Evolutionary conservation across 1,140 invertebrate species (phyloP), one percentile per base, ranked within the genome.

Genomic region (Pteromalus puparum): DNA sequence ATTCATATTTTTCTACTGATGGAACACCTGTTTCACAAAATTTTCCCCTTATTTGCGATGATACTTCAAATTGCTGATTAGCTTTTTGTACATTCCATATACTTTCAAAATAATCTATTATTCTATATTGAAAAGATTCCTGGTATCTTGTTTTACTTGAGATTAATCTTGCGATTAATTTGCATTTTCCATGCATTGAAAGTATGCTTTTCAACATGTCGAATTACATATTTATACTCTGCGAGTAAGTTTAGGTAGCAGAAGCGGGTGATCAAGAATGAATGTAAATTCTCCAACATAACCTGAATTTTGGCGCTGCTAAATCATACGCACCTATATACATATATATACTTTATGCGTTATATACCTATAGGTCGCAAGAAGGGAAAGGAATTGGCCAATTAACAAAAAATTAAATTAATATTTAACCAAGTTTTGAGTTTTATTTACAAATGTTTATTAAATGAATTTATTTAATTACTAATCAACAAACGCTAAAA

Each of bases 41-140:
- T n/a, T 65, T 24, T 61, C 65, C 26, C 61, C 9, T 53, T 38
- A 79, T 9, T 73, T 79, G 28, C 18, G 28, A 38, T 24, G 75
- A 83, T 38, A 83, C 28, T 73, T 46, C 65, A 72, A 72, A 61
- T 13, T 70, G 26, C 18, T 79, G 75, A 6, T 21, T 46, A 26
- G 0, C 2, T 48, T 79, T 73, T 24, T 76, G 21, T 3, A 10
- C 4, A 10, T 3, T 26, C 0, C 48, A 28, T 42, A 30, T n/a
- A 73, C 80, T 76, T 83, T 86, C 61, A 86, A 84, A 75, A 85
- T 84, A 84, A 73, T 53, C 24, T 42, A 84, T 67, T 77, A 84
- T 74, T 46, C 48, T 26, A 72, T 46, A 73, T n/a, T 85, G 61
- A 26, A 88, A 76, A 26, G 87, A 53, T 34, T 84, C 42, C 61